These are phyloP conservation scores for Ylistrum balloti DNA, from an alignment of 1,140 invertebrate species.

Conservation along the genomic window DNA sequence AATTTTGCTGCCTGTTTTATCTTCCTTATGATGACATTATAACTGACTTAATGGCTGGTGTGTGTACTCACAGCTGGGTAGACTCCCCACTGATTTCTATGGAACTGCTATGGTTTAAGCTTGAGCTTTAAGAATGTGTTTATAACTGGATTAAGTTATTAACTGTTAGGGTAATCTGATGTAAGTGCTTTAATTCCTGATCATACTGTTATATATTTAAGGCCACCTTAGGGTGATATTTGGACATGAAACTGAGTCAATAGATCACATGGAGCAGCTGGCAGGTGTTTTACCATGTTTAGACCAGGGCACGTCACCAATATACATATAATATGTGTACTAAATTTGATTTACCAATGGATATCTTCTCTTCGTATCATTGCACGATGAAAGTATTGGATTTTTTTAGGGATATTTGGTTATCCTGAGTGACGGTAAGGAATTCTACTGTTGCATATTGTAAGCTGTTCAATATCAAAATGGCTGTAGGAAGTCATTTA, in stretches of 20 bases:
- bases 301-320: not conserved
- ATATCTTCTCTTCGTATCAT: not conserved
- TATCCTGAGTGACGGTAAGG: not conserved
- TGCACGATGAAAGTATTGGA: not conserved
- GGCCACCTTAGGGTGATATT: no score
- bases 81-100: not conserved
- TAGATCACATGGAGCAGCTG: not conserved
- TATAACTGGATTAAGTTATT: conserved; percentile 29
- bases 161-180: not conserved
- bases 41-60: no score
- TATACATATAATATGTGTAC: not conserved
- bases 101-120: conserved; percentile 27
- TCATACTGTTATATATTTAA: not conserved
- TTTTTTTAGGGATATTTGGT: not conserved
- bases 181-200: not conserved
- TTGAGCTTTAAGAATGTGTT: conserved; percentile 10
- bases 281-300: not conserved
- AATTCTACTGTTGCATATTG: not conserved
- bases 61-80: not conserved
- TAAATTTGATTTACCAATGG: not conserved
- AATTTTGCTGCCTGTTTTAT: no score
- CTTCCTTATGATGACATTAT: no score
- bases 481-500: not conserved
- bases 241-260: not conserved
- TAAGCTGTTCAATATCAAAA: not conserved